Conservation (phyloP, 2,113 vertebrate species). For the Macroglossus sobrinus region DNA sequence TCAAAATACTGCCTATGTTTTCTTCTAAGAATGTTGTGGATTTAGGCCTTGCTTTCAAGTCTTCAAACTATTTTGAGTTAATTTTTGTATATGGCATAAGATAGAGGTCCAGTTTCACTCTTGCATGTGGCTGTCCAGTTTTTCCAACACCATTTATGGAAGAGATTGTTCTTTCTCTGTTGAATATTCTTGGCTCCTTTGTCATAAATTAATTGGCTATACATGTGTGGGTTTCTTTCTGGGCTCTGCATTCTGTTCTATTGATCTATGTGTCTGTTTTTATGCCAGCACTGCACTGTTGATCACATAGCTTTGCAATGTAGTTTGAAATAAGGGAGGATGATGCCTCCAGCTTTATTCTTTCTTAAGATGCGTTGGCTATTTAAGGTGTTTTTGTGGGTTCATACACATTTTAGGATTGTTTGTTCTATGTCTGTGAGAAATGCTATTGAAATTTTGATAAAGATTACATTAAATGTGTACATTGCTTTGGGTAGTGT, state of each 20-base stretch:
- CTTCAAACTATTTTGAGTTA: not conserved
- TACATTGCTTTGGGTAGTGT: not conserved
- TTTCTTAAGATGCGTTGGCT: not conserved
- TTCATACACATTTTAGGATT: not conserved
- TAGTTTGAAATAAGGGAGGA: not conserved
- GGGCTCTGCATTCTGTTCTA: not conserved
- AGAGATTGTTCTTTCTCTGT: not conserved
- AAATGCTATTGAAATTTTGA: not conserved
- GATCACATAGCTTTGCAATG: not conserved
- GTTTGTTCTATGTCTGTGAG: not conserved
- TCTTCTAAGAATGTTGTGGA: not conserved
- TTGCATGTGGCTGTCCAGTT: not conserved
- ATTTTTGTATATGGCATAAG: not conserved
- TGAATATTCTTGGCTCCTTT: not conserved
- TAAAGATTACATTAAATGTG: not conserved
- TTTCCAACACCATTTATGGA: not conserved
- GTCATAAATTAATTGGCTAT: not conserved
- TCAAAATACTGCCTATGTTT: not conserved
- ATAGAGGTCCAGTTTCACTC: not conserved
- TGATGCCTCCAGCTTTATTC: not conserved
- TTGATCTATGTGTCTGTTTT: not conserved
- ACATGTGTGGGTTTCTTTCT: not conserved
- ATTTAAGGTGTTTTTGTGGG: not conserved
- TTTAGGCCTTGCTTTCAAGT: not conserved
- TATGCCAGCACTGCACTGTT: not conserved